Percentiles rank a stretch among this genome's conserved stretches.
These are phyloP conservation scores for Drosophila seguyi DNA, from an alignment of 1,140 invertebrate genomes.

Conservation along the genomic window DNA sequence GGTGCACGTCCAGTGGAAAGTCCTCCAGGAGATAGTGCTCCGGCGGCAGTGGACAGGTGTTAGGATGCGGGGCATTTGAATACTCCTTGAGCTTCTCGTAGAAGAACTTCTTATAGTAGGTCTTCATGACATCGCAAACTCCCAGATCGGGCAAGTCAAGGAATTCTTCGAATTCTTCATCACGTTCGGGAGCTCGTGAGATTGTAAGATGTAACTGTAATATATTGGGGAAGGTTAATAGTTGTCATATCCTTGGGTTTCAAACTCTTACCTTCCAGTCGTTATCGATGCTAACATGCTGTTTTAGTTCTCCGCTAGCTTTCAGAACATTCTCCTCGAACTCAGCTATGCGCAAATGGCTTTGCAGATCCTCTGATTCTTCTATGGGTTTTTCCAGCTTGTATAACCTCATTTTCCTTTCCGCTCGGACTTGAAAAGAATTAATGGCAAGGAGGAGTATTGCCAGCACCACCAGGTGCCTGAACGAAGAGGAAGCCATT, in stretches of 20 bases:
- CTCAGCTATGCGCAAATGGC: constrained; percentile 38
- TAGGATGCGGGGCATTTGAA: constrained; percentile 62
- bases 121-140: constrained; percentile 54
- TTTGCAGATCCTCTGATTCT: constrained; percentile 25
- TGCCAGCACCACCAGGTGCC: neutral
- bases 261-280: constrained; percentile 56
- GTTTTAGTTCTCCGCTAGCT: constrained; percentile 53
- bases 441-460: constrained; percentile 26
- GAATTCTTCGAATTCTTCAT: constrained; percentile 25
- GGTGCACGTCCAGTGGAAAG: constrained; percentile 46
- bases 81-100: constrained; percentile 61
- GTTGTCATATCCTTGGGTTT: too few species aligned
- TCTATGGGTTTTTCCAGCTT: constrained; percentile 52
- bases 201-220: constrained; percentile 42
- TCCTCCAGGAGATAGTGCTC: constrained; percentile 51
- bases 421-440: neutral
- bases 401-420: constrained; percentile 22
- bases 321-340: constrained; percentile 20
- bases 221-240: neutral
- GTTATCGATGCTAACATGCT: constrained; percentile 48
- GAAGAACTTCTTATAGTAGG: constrained; percentile 59
- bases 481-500: constrained; percentile 27
- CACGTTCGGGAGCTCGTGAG: constrained; percentile 1
- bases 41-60: constrained; percentile 53
- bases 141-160: constrained; percentile 12